phyloP scores from a whole-genome alignment of 2,888 invertebrate genomes.

The Caenorhabditis sp. region DNA sequence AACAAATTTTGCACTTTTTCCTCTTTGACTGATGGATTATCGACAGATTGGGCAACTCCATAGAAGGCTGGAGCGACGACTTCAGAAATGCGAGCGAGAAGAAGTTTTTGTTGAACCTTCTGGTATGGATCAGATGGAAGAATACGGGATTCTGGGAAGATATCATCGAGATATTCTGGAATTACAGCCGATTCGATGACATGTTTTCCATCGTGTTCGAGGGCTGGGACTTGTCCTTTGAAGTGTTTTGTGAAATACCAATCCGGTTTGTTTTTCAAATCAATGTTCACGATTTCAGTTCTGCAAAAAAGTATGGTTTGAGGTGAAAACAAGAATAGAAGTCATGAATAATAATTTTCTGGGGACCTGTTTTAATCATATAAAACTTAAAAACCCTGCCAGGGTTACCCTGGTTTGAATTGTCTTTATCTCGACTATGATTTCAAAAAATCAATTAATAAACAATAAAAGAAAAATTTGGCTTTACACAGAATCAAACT shows the following conservation, averaged over 20 bases:
- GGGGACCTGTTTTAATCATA: too few relatives aligned
- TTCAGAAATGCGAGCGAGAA: slow-evolving; percentile 77
- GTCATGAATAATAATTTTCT: too few relatives aligned
- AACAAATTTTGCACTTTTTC: slow-evolving; percentile 37
- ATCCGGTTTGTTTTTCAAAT: slow-evolving; percentile 78
- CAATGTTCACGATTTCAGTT: slow-evolving; percentile 53
- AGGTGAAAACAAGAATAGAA: too few relatives aligned
- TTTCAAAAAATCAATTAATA: too few relatives aligned
- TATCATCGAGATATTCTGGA: slow-evolving; percentile 83
- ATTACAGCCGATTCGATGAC: slow-evolving; percentile 84
- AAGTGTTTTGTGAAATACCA: slow-evolving; percentile 78
- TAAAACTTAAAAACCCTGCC: too few relatives aligned
- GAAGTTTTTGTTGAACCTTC: slow-evolving; percentile 80
- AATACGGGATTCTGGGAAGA: slow-evolving; percentile 78
- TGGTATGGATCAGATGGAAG: slow-evolving; percentile 78
- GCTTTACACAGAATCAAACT: too few relatives aligned
- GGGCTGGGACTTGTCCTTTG: slow-evolving; percentile 79
- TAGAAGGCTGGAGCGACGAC: slow-evolving; percentile 48
- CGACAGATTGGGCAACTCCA: slow-evolving; percentile 18
- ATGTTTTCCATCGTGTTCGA: slow-evolving; percentile 75
- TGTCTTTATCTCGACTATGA: too few relatives aligned
- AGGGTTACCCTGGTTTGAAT: too few relatives aligned
- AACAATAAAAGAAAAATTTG: too few relatives aligned
- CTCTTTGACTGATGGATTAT: slow-evolving; percentile 30
- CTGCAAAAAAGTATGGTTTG: not conserved